Evolutionary conservation across 23 tunicate genomes (phyloP).

Genomic region (Clavelina lepadiformis): DNA sequence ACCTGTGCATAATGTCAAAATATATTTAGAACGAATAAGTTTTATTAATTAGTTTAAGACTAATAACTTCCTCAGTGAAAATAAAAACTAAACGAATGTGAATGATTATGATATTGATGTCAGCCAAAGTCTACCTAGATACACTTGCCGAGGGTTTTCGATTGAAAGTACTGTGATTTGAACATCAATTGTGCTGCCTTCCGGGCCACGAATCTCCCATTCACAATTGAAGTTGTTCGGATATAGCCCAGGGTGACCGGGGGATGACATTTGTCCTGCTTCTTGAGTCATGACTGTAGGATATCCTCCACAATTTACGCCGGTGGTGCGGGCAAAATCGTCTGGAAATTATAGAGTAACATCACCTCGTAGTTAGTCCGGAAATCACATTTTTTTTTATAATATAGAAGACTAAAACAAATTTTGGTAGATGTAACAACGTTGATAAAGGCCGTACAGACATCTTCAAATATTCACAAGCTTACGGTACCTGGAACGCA

Average conservation of each 20-base stretch:
- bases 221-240: background rate
- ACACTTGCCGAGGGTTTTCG: constrained; percentile 1
- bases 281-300: background rate
- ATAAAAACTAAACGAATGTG: background rate
- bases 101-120: no score
- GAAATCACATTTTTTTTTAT: no score
- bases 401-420: no score
- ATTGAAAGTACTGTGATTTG: background rate
- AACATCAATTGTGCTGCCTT: background rate
- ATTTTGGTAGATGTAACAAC: no score
- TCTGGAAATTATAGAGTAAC: no score
- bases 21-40: background rate
- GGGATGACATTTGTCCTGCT: background rate
- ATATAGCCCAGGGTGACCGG: background rate
- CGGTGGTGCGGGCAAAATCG: no score
- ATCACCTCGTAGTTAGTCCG: no score
- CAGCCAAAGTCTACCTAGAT: no score
- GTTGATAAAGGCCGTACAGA: no score
- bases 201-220: background rate
- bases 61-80: background rate
- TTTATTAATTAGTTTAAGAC: background rate
- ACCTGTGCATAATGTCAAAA: background rate
- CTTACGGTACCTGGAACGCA: no score
- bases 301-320: background rate
- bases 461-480: no score